Evolutionary conservation across 2,797 vertebrate genomes (phyloP), one percentile per base, ranked within the genome.

Genomic region (Eospalax fontanierii): DNA sequence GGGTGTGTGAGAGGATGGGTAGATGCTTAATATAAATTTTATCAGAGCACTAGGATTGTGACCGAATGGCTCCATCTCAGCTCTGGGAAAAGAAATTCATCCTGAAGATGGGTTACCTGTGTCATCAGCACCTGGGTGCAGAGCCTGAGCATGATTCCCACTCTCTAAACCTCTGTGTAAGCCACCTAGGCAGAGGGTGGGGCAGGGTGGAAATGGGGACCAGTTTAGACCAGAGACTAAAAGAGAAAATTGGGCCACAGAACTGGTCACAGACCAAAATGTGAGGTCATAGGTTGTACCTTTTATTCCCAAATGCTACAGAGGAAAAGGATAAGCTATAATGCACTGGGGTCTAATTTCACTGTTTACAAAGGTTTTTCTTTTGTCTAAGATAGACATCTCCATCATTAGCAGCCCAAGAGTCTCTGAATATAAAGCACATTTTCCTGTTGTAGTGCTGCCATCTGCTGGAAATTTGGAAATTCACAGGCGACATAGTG

Each of bases 121-220:
- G 22, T 70, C 28, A 24, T 10, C 21, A 57, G 21, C 16, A 18
- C 38, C 19, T 30, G 78, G 87, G n/a, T 24, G 6, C 10, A 30
- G 16, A 24, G 1, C 10, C 22, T n/a, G 33, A 68, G 26, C 28
- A 3, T 2, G 0, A 35, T 6, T 33, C 2, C 28, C 2, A 24
- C 7, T 30, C 46, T 33, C 6, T 57, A 21, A 30, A 28, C 1
- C n/a, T 84, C 76, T 63, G 19, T n/a, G n/a, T n/a, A n/a, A n/a
- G n/a, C n/a, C n/a, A n/a, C 10, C 43, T 54, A 28, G 4, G 33
- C 4, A 14, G 19, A 3, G 57, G 57, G 15, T 61, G 18, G 59
- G 59, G 19, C 4, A 3, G 19, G 18, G 59, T 19, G 24, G 5
- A 40, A 70, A n/a, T 9, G 12, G 19, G 24, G 28, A 30, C 28